Conservation (phyloP, 1,140 invertebrate species). For the Scaptomyza graminum region DNA sequence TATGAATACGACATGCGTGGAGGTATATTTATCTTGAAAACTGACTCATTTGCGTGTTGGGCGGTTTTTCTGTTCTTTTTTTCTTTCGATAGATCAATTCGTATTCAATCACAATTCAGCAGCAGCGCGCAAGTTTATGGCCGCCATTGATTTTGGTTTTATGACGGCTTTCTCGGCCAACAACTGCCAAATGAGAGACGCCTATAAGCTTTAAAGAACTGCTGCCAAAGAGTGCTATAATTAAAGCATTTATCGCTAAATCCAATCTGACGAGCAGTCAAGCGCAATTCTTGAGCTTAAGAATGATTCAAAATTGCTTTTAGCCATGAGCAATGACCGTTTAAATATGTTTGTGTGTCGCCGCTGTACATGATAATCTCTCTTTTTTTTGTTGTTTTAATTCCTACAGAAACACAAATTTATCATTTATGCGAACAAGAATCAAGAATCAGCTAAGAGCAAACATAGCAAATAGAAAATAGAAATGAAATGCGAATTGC, state of each 20-base stretch:
- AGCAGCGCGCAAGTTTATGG: constrained; percentile 20
- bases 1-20: background rate
- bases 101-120: background rate
- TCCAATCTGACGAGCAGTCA: background rate
- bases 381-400: background rate
- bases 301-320: constrained; percentile 14
- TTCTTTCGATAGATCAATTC: constrained; percentile 17
- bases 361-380: background rate
- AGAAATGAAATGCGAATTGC: constrained; percentile 42
- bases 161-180: constrained; percentile 24
- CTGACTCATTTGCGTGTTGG: constrained; percentile 15
- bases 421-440: constrained; percentile 26
- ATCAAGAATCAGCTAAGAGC: constrained; percentile 4
- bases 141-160: constrained; percentile 31
- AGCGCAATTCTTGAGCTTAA: background rate
- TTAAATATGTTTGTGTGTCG: background rate
- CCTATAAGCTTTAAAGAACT: constrained; percentile 24
- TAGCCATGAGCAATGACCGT: constrained; percentile 31
- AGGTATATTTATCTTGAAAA: background rate
- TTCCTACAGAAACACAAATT: constrained; percentile 6
- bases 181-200: background rate
- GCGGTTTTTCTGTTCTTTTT: too few relatives aligned
- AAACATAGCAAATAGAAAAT: constrained; percentile 11
- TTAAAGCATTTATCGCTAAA: constrained; percentile 20
- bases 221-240: constrained; percentile 11